Evolutionary conservation across 2,888 invertebrate species (phyloP).

Genomic region (Lithophane socia): DNA sequence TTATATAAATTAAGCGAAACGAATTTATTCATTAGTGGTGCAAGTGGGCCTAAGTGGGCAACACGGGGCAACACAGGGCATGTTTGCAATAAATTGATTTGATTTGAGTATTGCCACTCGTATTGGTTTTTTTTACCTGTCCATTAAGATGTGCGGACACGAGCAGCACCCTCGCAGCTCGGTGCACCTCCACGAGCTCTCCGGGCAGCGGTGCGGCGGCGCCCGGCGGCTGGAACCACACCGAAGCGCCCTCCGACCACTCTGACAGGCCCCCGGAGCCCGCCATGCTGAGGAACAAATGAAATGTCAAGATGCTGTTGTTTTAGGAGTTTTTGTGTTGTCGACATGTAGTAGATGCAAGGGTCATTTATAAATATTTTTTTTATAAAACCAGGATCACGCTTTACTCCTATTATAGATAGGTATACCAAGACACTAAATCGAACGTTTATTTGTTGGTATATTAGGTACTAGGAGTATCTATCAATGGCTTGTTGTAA

Average conservation of each 20-base stretch:
- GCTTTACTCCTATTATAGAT: neutral
- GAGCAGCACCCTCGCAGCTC: conserved; percentile 96
- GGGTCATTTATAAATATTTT: neutral
- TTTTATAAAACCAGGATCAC: neutral
- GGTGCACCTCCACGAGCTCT: conserved; percentile 97
- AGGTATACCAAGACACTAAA: neutral
- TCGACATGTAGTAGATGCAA: neutral
- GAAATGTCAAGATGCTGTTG: conserved; percentile 15
- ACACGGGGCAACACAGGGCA: too few relatives aligned
- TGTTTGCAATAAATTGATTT: too few relatives aligned
- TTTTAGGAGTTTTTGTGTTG: neutral
- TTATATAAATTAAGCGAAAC: too few relatives aligned
- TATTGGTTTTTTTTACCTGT: conserved; percentile 90
- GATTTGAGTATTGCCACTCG: neutral
- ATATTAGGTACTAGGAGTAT: neutral
- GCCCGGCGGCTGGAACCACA: conserved; percentile 97
- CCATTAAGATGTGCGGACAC: conserved; percentile 97
- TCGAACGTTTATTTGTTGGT: neutral
- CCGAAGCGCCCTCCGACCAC: conserved; percentile 95
- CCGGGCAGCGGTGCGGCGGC: conserved; percentile 97
- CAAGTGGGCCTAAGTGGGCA: neutral
- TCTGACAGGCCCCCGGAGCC: conserved; percentile 89
- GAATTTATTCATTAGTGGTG: neutral
- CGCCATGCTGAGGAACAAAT: conserved; percentile 81
- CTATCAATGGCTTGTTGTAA: conserved; percentile 11